Percentiles rank a stretch among this genome's conserved stretches.
Conservation (phyloP, 2,113 vertebrate species). For the Eidolon helvum region DNA sequence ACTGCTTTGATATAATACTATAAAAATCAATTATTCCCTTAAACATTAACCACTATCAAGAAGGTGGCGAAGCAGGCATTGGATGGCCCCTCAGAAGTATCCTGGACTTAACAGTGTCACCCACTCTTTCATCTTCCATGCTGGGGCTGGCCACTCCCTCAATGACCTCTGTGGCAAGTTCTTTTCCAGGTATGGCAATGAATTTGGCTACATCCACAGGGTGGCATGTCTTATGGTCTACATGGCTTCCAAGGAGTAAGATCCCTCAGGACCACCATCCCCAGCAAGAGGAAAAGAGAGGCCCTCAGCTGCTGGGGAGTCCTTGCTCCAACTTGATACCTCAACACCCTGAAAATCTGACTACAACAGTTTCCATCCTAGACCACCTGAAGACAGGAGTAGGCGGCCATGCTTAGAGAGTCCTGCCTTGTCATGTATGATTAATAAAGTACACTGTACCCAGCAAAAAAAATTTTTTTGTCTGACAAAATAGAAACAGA, state of each 20-base stretch:
- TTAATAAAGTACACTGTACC: slow-evolving; percentile 82
- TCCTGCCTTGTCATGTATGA: slow-evolving; percentile 77
- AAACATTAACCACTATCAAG: slow-evolving; percentile 84
- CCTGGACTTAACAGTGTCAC: slow-evolving; percentile 92
- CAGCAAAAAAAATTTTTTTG: background rate
- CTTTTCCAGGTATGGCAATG: slow-evolving; percentile 95
- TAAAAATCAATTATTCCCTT: background rate
- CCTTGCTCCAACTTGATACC: slow-evolving; percentile 43
- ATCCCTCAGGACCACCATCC: slow-evolving; percentile 42
- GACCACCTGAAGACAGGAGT: slow-evolving; percentile 70
- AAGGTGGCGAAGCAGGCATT: slow-evolving; percentile 92
- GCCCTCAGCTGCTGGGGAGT: slow-evolving; percentile 30
- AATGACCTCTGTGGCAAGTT: slow-evolving; percentile 97
- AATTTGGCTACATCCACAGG: slow-evolving; percentile 95
- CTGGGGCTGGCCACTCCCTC: slow-evolving; percentile 94
- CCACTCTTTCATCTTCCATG: slow-evolving; percentile 96
- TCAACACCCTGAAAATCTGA: slow-evolving; percentile 73
- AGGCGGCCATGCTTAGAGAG: slow-evolving; percentile 66
- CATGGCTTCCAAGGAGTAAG: slow-evolving; percentile 94
- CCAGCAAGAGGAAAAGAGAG: slow-evolving; percentile 54
- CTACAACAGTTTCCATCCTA: slow-evolving; percentile 68
- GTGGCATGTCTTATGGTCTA: slow-evolving; percentile 94
- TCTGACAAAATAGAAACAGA: background rate
- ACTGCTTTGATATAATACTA: background rate
- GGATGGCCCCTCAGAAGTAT: slow-evolving; percentile 94